Percentiles rank a stretch among this genome's conserved stretches.
phyloP scores from a whole-genome alignment of 2,113 vertebrate genomes.

The Neoarius graeffei region DNA sequence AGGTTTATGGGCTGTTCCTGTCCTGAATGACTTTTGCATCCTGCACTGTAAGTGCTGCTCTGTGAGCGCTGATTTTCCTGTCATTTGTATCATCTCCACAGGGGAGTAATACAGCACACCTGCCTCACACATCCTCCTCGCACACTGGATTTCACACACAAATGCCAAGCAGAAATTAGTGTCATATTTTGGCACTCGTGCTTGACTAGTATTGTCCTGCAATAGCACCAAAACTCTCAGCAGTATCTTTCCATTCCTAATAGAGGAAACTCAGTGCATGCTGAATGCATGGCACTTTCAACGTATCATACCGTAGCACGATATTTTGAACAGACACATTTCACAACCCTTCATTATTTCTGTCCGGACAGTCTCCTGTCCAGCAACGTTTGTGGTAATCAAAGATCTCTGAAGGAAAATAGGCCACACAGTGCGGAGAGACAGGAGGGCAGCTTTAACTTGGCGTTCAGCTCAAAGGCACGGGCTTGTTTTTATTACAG shows the following conservation, averaged over 20 bases:
- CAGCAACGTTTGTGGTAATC: conserved; percentile 55
- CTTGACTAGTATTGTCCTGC: conserved; percentile 5
- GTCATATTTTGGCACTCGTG: neutral
- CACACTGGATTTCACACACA: conserved; percentile 8
- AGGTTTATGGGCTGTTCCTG: conserved; percentile 40
- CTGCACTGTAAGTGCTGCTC: conserved; percentile 43
- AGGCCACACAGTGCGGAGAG: conserved; percentile 49
- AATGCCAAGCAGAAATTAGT: conserved; percentile 1
- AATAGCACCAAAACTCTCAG: neutral
- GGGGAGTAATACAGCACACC: conserved; percentile 52
- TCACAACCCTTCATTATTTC: neutral
- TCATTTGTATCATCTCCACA: conserved; percentile 40
- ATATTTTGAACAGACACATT: neutral
- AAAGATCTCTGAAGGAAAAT: conserved; percentile 47
- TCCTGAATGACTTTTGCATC: conserved; percentile 50
- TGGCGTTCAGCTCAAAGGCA: conserved; percentile 67
- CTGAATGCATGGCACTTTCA: neutral
- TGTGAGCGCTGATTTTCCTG: conserved; percentile 47
- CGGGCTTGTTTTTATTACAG: conserved; percentile 69
- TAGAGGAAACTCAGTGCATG: neutral
- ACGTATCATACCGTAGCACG: neutral
- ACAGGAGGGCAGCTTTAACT: conserved; percentile 68
- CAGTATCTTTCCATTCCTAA: neutral
- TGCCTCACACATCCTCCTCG: conserved; percentile 51
- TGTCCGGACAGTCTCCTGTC: conserved; percentile 9